Base-by-base conservation (phyloP, 2,113 vertebrate species). In the Fulmarus glacialis region DNA sequence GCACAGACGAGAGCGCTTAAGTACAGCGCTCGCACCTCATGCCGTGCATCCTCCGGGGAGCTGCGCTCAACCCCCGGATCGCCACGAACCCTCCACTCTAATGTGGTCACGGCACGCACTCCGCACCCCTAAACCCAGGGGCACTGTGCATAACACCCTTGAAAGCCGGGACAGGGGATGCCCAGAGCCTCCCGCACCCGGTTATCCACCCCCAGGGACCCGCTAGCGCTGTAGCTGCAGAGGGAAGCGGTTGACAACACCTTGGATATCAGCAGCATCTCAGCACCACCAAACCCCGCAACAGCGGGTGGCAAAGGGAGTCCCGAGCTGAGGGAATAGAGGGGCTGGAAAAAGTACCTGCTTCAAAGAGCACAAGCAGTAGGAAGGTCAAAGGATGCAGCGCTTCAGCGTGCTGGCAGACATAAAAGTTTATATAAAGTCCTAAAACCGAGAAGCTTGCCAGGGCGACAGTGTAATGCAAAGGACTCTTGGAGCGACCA, bases 1-100 rank as follows among this genome's bases (percentile, higher is more conserved):
- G 53, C 47, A 12, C 0, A 0, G 63, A 52, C 2, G 3, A 8
- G 19, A 48, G 42, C 3, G 23, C 20, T 58, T 2, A 42, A 70
- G 40, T 8, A 23, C 24, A 32, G 47, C 8, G 3, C 23, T 38
- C 0, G 0, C 40, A 45, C 27, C 26, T 56, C 0, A 0, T 47
- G 45, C 56, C 2, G 3, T 4, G 38, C 60, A 29, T 38, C 89
- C 60, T 43, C 48, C 5, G 2, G 29, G 30, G 72, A 81, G 40
- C 30, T 38, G 32, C 14, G 40, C 43, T 42, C 34, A 59, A 8
- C 5, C 24, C 43, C 42, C 1, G 15, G 45, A 7, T 45, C 43
- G 24, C 53, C 12, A 3, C 1, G 12, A 70, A 16, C 17, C 36
- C 73, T 56, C 48, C 45, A 0, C 9, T 55, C 38, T 9, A 11